phyloP scores from a whole-genome alignment of 2,797 vertebrate genomes.

The Pelodytes ibericus region DNA sequence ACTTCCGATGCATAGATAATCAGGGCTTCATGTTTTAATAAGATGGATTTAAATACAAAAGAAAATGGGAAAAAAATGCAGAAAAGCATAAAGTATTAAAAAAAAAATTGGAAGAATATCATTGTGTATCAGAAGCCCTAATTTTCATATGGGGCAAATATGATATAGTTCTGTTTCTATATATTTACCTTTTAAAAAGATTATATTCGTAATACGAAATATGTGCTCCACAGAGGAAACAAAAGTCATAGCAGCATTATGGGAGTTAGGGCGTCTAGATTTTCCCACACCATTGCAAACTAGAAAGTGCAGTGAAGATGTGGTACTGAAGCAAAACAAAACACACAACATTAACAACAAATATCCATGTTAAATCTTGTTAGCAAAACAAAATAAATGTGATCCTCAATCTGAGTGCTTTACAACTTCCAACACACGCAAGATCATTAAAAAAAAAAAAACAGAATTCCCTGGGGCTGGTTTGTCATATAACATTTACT shows the following conservation, averaged over 20 bases:
- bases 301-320: constrained; percentile 40
- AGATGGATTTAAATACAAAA: neutral
- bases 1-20: neutral
- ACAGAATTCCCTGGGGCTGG: neutral
- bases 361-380: constrained; percentile 11
- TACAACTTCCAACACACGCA: neutral
- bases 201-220: constrained; percentile 3
- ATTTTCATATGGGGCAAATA: constrained; percentile 11
- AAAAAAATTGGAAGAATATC: constrained; percentile 24
- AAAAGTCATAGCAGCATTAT: constrained; percentile 44
- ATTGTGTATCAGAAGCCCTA: constrained; percentile 6
- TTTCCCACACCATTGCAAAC: constrained; percentile 21
- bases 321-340: constrained; percentile 27
- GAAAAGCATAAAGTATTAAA: neutral
- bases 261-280: constrained; percentile 1
- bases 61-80: neutral
- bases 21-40: neutral
- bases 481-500: constrained; percentile 15
- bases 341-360: too few relatives aligned
- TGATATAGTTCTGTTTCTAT: neutral
- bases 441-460: neutral
- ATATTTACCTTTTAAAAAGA: neutral
- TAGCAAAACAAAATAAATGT: neutral
- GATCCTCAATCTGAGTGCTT: neutral
- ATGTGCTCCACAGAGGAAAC: neutral